Conservation (phyloP, 2,888 invertebrate genomes). For the Apotomis turbidana region DNA sequence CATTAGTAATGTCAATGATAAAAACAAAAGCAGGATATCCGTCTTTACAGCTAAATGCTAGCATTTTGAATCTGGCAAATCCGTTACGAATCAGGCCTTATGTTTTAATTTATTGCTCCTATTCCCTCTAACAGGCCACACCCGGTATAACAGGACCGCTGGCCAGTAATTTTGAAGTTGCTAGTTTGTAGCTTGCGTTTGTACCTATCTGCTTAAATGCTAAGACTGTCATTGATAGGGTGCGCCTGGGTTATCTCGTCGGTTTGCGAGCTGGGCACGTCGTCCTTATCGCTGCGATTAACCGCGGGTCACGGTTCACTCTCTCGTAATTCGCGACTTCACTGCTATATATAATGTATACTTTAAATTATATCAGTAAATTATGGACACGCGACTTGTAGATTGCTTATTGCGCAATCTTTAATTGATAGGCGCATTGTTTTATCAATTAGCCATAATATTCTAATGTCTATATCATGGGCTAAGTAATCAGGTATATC, state of each 20-base stretch:
- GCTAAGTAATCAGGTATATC: no score
- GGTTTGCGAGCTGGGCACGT: neutral
- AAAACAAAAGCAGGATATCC: no score
- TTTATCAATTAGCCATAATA: neutral
- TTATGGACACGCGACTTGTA: conserved; percentile 8
- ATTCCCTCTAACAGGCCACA: no score
- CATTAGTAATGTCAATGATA: no score
- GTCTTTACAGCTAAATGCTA: no score
- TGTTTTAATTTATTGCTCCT: no score
- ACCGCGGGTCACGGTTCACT: conserved; percentile 26
- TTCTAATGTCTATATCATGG: neutral
- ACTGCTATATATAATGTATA: neutral
- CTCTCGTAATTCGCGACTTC: conserved; percentile 7
- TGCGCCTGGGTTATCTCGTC: conserved; percentile 12
- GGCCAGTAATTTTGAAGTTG: no score
- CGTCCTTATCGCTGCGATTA: conserved; percentile 27
- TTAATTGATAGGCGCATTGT: neutral
- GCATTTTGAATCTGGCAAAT: no score
- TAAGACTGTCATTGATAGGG: conserved; percentile 9
- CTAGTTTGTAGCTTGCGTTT: no score
- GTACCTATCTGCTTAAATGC: neutral
- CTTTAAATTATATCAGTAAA: conserved; percentile 20
- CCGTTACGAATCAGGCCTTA: no score
- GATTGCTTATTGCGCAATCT: conserved; percentile 16
- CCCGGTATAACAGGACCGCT: no score